phyloP scores from a whole-genome alignment of 1,140 invertebrate genomes.

The Drosophila tsacasi region DNA sequence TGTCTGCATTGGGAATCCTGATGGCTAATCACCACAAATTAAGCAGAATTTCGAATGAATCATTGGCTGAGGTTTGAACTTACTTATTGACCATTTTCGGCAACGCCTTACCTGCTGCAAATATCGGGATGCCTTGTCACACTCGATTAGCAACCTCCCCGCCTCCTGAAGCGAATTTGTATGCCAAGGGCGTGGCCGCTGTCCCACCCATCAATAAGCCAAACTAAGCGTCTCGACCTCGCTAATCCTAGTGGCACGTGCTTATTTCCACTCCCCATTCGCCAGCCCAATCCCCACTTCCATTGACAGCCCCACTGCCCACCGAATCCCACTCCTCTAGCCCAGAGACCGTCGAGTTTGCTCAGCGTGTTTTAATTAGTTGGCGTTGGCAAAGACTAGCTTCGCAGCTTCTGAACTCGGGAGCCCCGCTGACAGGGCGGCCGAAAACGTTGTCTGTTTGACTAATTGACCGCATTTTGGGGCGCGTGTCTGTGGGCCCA shows the following conservation, averaged over 20 bases:
- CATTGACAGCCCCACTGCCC: not conserved
- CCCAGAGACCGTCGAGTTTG: slow-evolving; percentile 50
- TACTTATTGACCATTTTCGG: slow-evolving; percentile 29
- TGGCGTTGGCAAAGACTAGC: slow-evolving; percentile 35
- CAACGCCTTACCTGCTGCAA: slow-evolving; percentile 20
- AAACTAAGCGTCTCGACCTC: slow-evolving; percentile 62
- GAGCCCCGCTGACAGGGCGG: slow-evolving; percentile 6
- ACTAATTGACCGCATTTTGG: slow-evolving; percentile 74
- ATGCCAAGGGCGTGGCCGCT: slow-evolving; percentile 46
- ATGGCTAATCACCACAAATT: slow-evolving; percentile 35
- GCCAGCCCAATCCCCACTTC: not conserved
- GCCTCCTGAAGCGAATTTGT: slow-evolving; percentile 23
- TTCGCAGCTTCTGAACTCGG: slow-evolving; percentile 10
- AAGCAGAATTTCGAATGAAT: slow-evolving; percentile 44
- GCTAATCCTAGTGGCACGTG: slow-evolving; percentile 72
- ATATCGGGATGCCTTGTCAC: slow-evolving; percentile 37
- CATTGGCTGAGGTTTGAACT: slow-evolving; percentile 19
- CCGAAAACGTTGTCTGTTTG: slow-evolving; percentile 53
- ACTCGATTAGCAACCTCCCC: slow-evolving; percentile 36
- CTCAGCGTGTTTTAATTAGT: slow-evolving; percentile 80
- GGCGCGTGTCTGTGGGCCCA: slow-evolving; percentile 20
- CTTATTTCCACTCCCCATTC: slow-evolving; percentile 37
- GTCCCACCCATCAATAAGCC: slow-evolving; percentile 58
- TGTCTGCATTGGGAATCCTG: slow-evolving; percentile 40
- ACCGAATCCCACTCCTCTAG: not conserved